Base-by-base conservation (phyloP, 2,888 invertebrate species). In the Bimastos eiseni region DNA sequence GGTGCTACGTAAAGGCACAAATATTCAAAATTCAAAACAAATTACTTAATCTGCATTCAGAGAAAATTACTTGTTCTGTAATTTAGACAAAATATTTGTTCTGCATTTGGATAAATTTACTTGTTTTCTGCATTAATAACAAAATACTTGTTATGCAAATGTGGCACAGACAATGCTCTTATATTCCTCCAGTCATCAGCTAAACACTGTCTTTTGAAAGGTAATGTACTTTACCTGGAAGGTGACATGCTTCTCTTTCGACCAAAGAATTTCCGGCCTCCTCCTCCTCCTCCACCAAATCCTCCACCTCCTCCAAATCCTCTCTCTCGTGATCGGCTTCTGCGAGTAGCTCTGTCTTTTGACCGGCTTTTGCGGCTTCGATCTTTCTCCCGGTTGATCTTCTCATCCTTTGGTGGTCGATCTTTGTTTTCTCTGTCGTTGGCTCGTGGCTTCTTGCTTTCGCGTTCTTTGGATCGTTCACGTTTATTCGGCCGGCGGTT, bases 361-460 rank as follows among this genome's bases (percentile, higher is more conserved):
- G 86, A 86, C 24, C 36, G 37, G 37, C 86, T 86, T 86, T 15
- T 86, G 24, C 86, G 86, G 37, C 24, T 86, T 36, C 34, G 33
- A 86, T 86, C 86, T 37, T 86, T 86, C 21, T 86, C 86, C 21
- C 86, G 86, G 37, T 86, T 86, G 34, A 30, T 33, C 24, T 86
- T 86, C 86, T 86, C 86, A 36, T 36, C 86, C n/a, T 37, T 86
- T 33, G 34, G 11, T 24, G n/a, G 21, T 34, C 86, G 86, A 24
- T 86, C 86, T 86, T 24, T 86, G 24, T 86, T 86, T 8, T 86
- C 86, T 36, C 86, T 86, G 84, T 36, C 86, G 37, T 86, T 86
- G 17, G 37, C 13, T 33, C 86, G 34, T 6, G 37, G 34, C 37
- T 86, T 86, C 8, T 86, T 86, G 36, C 37, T 70, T 70, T 70